These are phyloP conservation scores for Zhengitettix transpicula DNA, from an alignment of 2,888 invertebrate genomes.

Conservation along the genomic window DNA sequence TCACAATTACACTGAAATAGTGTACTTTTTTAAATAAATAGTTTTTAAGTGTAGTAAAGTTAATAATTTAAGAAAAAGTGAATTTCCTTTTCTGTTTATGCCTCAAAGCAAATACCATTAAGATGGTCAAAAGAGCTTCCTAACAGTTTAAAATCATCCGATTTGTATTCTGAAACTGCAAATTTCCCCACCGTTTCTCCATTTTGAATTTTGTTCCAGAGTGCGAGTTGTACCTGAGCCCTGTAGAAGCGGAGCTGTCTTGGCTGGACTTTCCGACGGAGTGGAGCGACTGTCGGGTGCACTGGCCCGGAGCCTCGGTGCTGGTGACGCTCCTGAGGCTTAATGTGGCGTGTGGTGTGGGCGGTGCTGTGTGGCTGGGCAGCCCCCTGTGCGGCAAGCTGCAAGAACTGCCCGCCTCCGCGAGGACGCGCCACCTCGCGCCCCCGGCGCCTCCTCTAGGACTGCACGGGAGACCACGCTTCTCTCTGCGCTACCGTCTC, in stretches of 20 bases:
- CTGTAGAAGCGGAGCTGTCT: slow-evolving; percentile 31
- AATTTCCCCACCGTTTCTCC: too few relatives aligned
- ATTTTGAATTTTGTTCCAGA: slow-evolving; percentile 36
- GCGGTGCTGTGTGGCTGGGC: slow-evolving; percentile 38
- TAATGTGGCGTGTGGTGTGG: slow-evolving; percentile 49
- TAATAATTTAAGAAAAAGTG: too few relatives aligned
- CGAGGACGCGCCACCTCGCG: slow-evolving; percentile 43
- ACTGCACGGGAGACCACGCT: slow-evolving; percentile 41
- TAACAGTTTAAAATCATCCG: too few relatives aligned
- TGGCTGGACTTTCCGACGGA: slow-evolving; percentile 34
- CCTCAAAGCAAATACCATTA: too few relatives aligned
- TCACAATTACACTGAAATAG: too few relatives aligned
- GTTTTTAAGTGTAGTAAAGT: too few relatives aligned
- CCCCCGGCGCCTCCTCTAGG: slow-evolving; percentile 20
- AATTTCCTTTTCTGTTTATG: too few relatives aligned
- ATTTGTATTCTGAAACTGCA: too few relatives aligned
- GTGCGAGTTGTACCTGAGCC: slow-evolving; percentile 37
- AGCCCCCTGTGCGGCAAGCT: slow-evolving; percentile 46
- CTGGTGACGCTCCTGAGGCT: slow-evolving; percentile 49
- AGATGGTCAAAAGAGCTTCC: too few relatives aligned
- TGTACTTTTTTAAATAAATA: too few relatives aligned
- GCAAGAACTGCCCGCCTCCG: slow-evolving; percentile 42
- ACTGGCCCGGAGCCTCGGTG: slow-evolving; percentile 23
- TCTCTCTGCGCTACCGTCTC: neutral
- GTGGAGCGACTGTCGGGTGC: slow-evolving; percentile 34